These are phyloP conservation scores for Eleutherodactylus coqui DNA, from an alignment of 2,797 vertebrate species.

Conservation along the genomic window DNA sequence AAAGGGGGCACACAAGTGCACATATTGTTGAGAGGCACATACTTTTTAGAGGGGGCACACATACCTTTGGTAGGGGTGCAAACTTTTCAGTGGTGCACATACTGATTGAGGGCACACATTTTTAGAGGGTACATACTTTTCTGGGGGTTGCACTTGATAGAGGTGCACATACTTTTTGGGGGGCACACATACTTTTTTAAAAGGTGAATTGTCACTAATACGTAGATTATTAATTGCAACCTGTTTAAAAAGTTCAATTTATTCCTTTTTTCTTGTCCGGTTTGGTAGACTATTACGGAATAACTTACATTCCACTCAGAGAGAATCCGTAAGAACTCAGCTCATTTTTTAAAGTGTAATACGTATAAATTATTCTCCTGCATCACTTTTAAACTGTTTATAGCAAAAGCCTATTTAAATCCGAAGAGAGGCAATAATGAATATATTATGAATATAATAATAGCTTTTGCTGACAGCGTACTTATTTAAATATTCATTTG, in stretches of 20 bases:
- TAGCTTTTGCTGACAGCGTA: slow-evolving; percentile 58
- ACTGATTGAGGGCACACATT: too few relatives aligned
- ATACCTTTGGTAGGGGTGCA: too few relatives aligned
- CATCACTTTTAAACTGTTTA: slow-evolving; percentile 58
- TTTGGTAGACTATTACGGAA: background rate
- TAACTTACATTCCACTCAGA: background rate
- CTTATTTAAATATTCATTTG: slow-evolving; percentile 59
- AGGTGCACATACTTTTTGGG: too few relatives aligned
- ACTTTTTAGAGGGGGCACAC: too few relatives aligned
- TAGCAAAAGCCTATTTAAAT: slow-evolving; percentile 34
- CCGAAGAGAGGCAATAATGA: slow-evolving; percentile 53
- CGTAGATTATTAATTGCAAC: background rate
- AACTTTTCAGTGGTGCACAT: too few relatives aligned
- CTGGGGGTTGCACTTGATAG: too few relatives aligned
- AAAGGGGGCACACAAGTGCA: too few relatives aligned
- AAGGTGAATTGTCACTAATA: too few relatives aligned
- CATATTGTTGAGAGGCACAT: too few relatives aligned
- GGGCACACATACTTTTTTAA: too few relatives aligned
- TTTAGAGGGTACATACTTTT: too few relatives aligned
- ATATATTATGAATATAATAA: slow-evolving; percentile 60
- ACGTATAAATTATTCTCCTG: slow-evolving; percentile 29
- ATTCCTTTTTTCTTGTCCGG: too few relatives aligned
- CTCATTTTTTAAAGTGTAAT: background rate
- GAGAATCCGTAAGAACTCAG: background rate
- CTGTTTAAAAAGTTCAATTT: background rate